Evolutionary conservation across 2,797 vertebrate species (phyloP).

Genomic region (Galago senegalensis): DNA sequence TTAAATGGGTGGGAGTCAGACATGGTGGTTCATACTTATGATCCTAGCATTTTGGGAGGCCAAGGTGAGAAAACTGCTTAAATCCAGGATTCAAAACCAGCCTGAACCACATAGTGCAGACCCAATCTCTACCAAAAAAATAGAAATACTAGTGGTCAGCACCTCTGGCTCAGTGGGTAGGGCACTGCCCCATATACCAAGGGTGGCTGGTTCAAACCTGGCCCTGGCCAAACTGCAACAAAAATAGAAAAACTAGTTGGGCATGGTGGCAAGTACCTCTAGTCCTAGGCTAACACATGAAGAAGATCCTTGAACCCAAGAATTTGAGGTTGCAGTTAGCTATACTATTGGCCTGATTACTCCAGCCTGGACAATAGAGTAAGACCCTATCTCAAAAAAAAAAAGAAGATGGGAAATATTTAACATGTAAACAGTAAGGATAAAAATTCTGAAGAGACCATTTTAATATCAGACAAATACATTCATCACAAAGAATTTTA

Average conservation of each 20-base stretch:
- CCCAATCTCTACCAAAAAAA: not conserved
- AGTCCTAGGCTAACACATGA: not conserved
- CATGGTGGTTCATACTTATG: too few relatives aligned
- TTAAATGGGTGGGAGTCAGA: not conserved
- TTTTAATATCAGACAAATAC: not conserved
- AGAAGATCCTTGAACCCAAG: not conserved
- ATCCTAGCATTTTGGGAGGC: not conserved
- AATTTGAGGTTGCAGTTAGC: not conserved
- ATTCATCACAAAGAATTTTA: conserved; percentile 5
- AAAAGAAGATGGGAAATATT: not conserved
- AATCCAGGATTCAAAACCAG: not conserved
- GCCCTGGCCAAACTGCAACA: too few relatives aligned
- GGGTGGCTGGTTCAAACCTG: too few relatives aligned
- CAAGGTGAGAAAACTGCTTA: not conserved
- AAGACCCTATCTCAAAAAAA: not conserved
- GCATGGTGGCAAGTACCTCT: not conserved
- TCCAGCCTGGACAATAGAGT: not conserved
- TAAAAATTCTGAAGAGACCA: not conserved
- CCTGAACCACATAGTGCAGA: not conserved
- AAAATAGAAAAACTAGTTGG: not conserved
- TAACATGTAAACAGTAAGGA: not conserved
- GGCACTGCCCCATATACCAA: too few relatives aligned
- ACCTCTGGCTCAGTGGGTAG: too few relatives aligned
- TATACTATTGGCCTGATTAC: not conserved
- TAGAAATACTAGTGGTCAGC: too few relatives aligned